Base-by-base conservation (phyloP, 53 echinoderm and acorn worm species). In the Zoroaster sp. region DNA sequence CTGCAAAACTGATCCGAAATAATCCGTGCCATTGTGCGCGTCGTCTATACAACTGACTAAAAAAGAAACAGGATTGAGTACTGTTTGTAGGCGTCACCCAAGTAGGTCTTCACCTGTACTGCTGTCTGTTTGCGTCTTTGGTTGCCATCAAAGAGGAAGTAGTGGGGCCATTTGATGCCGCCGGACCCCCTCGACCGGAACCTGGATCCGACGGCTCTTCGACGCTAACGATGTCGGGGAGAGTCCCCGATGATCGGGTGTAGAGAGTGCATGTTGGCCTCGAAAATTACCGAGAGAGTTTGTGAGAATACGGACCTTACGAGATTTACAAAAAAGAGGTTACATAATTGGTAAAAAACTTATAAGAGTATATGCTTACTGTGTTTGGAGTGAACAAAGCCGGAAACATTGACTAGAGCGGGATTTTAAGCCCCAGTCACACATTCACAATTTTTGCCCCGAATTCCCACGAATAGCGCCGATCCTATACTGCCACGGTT, bases 81-180 rank as follows among this genome's bases (percentile, higher is more conserved):
- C 43, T 44, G n/a, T n/a, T n/a, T n/a, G 67, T 43, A 41, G 82
- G 82, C 82, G 82, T 82, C 82, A 68, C 5, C 69, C 31, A 44
- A 45, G 68, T 82, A 30, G 28, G 25, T 17, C 31, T 35, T 67
- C 68, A 67, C 68, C 67, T 43, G 82, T 21, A 18, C 67, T 28
- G 35, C 82, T 44, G 82, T 23, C 67, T 66, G 30, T 42, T 79
- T 20, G 21, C 82, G 68, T 82, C 82, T 82, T n/a, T 65, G 82
- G 82, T 82, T 67, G 82, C 82, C 68, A 68, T 17, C 66, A 33
- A 43, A 45, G 45, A 82, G 82, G 82, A 82, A 82, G 66, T 65
- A 30, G 39, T 42, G 28, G 67, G n/a, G 68, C 82, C 68, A 82
- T 67, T 82, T 44, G 68, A 82, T 68, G 82, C 82, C 68, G 17